Percentiles rank a stretch among this genome's conserved stretches.
Evolutionary conservation across 1,140 invertebrate genomes (phyloP).

Genomic region (Cherax destructor): DNA sequence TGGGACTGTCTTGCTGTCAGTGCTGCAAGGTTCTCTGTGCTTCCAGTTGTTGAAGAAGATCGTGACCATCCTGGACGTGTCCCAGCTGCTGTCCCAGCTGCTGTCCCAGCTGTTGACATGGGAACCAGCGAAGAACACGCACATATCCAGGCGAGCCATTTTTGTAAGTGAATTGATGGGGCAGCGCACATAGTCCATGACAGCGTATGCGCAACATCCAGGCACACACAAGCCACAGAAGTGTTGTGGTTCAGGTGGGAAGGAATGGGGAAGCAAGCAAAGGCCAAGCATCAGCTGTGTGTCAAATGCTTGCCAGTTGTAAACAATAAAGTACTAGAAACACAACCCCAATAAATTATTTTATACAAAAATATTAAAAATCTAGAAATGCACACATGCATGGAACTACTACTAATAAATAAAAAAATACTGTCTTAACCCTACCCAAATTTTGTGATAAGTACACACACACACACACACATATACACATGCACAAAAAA

Average conservation of each 20-base stretch:
- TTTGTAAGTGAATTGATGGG: constrained; percentile 31
- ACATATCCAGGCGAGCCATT: constrained; percentile 19
- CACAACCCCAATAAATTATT: constrained; percentile 43
- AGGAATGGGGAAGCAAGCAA: constrained; percentile 64
- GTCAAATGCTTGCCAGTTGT: constrained; percentile 52
- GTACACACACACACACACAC: constrained; percentile 16
- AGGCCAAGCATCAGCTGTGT: constrained; percentile 65
- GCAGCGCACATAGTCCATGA: constrained; percentile 46
- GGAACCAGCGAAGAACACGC: constrained; percentile 31
- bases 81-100: constrained; percentile 17
- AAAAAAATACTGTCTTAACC: constrained; percentile 26
- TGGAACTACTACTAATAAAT: constrained; percentile 38
- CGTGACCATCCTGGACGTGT: constrained; percentile 55
- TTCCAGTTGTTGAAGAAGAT: constrained; percentile 71
- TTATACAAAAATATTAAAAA: constrained; percentile 5
- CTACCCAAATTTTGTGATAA: constrained; percentile 29
- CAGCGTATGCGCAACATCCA: constrained; percentile 52
- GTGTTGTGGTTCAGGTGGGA: constrained; percentile 47
- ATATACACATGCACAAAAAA: background rate
- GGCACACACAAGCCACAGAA: constrained; percentile 56
- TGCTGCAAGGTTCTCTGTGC: constrained; percentile 71
- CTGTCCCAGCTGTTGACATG: constrained; percentile 43
- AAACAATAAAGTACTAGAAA: constrained; percentile 44
- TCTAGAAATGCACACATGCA: constrained; percentile 41
- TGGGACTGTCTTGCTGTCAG: constrained; percentile 42